Conservation (phyloP, 2,797 vertebrate species). For the Lycodopsis pacificus region DNA sequence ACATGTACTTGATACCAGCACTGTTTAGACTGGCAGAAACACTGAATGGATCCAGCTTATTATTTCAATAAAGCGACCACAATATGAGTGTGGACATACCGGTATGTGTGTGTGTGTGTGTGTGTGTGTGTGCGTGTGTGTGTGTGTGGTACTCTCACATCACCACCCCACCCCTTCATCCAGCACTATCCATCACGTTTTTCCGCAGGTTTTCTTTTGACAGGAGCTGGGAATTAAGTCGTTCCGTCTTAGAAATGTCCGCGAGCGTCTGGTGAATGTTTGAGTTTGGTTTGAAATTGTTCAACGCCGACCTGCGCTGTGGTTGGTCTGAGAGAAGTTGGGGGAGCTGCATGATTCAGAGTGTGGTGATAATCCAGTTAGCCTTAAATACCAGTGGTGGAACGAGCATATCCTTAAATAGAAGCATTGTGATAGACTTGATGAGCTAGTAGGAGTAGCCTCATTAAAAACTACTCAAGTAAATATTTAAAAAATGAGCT, state of each 20-base stretch:
- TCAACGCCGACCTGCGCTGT: slow-evolving; percentile 32
- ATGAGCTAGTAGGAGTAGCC: neutral
- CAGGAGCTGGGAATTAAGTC: slow-evolving; percentile 50
- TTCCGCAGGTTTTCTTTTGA: slow-evolving; percentile 47
- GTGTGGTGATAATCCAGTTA: slow-evolving; percentile 34
- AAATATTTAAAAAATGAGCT: neutral
- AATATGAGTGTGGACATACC: slow-evolving; percentile 27
- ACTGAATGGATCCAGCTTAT: slow-evolving; percentile 61
- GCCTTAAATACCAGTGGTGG: slow-evolving; percentile 12
- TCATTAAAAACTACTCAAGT: neutral
- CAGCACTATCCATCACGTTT: slow-evolving; percentile 57
- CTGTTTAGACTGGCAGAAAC: slow-evolving; percentile 75
- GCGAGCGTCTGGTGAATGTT: slow-evolving; percentile 60
- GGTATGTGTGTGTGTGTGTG: slow-evolving; percentile 15
- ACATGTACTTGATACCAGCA: slow-evolving; percentile 56
- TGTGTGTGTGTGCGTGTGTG: slow-evolving; percentile 18
- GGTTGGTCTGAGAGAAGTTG: slow-evolving; percentile 54
- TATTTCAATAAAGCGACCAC: slow-evolving; percentile 77
- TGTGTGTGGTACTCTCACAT: slow-evolving; percentile 27
- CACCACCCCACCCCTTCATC: slow-evolving; percentile 24
- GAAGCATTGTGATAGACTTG: neutral
- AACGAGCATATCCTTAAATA: slow-evolving; percentile 18
- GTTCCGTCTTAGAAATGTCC: slow-evolving; percentile 41
- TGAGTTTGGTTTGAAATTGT: slow-evolving; percentile 43
- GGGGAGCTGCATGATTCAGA: slow-evolving; percentile 20